These are phyloP conservation scores for Spilarctia lutea DNA, from an alignment of 2,888 invertebrate species.

Conservation along the genomic window DNA sequence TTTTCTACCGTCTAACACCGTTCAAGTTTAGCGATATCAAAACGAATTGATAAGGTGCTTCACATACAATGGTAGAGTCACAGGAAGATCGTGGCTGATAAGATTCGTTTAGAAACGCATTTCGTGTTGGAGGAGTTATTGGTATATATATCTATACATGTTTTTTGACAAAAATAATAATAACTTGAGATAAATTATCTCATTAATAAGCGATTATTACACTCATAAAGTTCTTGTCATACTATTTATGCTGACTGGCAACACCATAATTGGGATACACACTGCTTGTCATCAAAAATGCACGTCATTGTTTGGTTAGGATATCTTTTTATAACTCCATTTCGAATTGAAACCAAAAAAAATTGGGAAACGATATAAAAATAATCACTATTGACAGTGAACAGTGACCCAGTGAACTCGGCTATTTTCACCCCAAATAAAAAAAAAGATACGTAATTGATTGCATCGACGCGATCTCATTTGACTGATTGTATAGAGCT, in stretches of 20 bases:
- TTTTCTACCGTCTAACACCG: conserved; percentile 41
- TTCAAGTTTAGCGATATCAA: conserved; percentile 44
- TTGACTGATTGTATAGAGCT: conserved; percentile 82
- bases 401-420: conserved; percentile 71
- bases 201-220: no score
- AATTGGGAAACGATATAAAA: conserved; percentile 25
- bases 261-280: conserved; percentile 16
- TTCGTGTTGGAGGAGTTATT: conserved; percentile 54
- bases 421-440: conserved; percentile 62
- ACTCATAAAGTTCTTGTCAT: not conserved
- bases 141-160: conserved; percentile 25
- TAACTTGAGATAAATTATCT: not conserved
- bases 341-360: conserved; percentile 11
- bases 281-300: conserved; percentile 23
- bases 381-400: conserved; percentile 41
- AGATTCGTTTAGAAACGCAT: conserved; percentile 61
- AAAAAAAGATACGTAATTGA: conserved; percentile 83
- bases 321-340: conserved; percentile 24
- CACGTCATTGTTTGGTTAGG: conserved; percentile 48
- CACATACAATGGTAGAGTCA: conserved; percentile 45
- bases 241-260: conserved; percentile 19
- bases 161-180: not conserved
- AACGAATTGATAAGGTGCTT: conserved; percentile 43
- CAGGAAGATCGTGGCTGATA: conserved; percentile 59
- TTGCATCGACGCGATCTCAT: conserved; percentile 82